Base-by-base conservation (phyloP, 2,113 vertebrate species). In the Corythornis cristatus region DNA sequence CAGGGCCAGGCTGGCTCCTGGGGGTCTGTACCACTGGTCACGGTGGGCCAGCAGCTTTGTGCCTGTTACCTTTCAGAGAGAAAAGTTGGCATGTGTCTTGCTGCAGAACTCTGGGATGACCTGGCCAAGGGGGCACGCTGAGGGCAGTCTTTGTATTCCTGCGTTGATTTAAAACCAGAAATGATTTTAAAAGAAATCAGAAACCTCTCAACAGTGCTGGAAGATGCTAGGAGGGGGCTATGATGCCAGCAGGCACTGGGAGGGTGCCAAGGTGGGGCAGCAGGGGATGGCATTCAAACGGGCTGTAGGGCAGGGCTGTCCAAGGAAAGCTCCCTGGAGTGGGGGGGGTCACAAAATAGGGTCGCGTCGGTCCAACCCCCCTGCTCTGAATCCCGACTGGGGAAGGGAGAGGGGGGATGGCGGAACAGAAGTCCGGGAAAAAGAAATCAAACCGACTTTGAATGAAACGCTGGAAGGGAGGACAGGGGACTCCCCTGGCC, bases 41-140 rank as follows among this genome's bases (percentile, higher is more conserved):
- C 0, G 1, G 19, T 0, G 3, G 50, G 28, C 18, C n/a, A 4
- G 19, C 28, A 46, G 14, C 37, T 21, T 22, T 19, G 50, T 11
- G 65, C 3, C 57, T 46, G 66, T 28, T 37, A 53, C 15, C n/a
- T 26, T 25, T 17, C 46, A 22, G 61, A 45, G 42, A 22, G 25
- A 11, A 1, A 20, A 16, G 29, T 5, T 11, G 19, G 26, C 15
- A 1, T 1, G 37, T 8, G 50, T 11, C 42, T 74, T 0, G 1
- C 31, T 29, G 56, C 26, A 22, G 12, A 64, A 20, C 46, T 15
- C 18, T 6, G 56, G 26, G 16, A 15, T 29, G 28, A 21, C 5
- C 23, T 2, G 11, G 19, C 17, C 37, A 9, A 16, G 50, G 23
- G 9, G 19, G 4, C 5, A 2, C 0, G 5, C 8, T 0, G 6